phyloP scores from a whole-genome alignment of 2,797 vertebrate species.

The Silurus lanzhouensis region DNA sequence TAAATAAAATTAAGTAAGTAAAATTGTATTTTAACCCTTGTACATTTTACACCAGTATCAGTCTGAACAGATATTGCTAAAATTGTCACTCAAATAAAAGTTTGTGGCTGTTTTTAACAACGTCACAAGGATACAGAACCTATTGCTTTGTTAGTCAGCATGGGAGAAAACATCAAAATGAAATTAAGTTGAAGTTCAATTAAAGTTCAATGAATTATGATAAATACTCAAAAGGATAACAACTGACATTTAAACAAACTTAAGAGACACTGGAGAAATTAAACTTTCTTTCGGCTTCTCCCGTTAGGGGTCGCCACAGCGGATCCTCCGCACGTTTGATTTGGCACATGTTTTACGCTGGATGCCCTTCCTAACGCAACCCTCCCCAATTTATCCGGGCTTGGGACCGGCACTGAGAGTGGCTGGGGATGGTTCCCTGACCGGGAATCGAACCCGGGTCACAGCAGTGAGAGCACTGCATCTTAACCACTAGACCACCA shows the following conservation, averaged over 20 bases:
- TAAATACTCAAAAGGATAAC: not conserved
- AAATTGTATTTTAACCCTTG: not conserved
- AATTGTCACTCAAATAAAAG: not conserved
- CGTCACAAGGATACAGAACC: not conserved
- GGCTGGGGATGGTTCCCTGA: too few species aligned
- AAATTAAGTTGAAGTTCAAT: not conserved
- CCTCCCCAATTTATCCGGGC: too few species aligned
- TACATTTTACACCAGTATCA: not conserved
- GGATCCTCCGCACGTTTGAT: too few species aligned
- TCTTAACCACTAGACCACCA: too few species aligned
- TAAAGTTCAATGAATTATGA: not conserved
- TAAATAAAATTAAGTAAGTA: too few species aligned
- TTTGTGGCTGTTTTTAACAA: not conserved
- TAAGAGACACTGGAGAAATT: slow-evolving; percentile 13
- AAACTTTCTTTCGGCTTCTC: too few species aligned
- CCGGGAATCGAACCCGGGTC: too few species aligned
- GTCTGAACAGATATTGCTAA: not conserved
- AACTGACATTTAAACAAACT: not conserved
- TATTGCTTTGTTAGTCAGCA: not conserved
- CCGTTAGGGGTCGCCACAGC: too few species aligned
- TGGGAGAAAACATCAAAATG: not conserved
- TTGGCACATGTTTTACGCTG: too few species aligned
- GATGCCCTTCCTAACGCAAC: too few species aligned
- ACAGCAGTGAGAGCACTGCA: too few species aligned
- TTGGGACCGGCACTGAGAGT: too few species aligned